A percentile compares a stretch with the other conserved stretches of the same genome.
phyloP scores from a whole-genome alignment of 2,888 invertebrate genomes.

The Meandrusa payeni region DNA sequence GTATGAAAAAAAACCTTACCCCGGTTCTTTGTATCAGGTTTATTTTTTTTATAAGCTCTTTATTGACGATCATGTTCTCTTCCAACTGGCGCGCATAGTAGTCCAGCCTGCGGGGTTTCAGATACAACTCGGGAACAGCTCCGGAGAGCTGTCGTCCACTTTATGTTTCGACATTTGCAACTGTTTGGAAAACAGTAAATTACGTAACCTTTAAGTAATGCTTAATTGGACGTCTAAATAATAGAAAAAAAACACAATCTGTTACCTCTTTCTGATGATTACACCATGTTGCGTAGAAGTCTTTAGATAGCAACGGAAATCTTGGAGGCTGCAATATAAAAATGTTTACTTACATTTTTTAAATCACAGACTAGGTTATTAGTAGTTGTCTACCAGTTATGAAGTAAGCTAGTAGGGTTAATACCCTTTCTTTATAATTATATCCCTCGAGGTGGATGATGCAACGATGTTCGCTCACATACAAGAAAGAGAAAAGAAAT shows the following conservation, averaged over 20 bases:
- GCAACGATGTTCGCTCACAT: too few species aligned
- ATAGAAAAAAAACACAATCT: not conserved
- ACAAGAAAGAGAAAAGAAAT: too few species aligned
- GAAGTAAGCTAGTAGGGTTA: too few species aligned
- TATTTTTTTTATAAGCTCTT: constrained; percentile 79
- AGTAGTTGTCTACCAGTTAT: too few species aligned
- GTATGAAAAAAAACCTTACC: constrained; percentile 50
- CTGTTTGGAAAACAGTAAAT: constrained; percentile 35
- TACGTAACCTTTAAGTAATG: too few species aligned
- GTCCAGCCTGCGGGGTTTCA: constrained; percentile 76
- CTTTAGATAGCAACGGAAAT: constrained; percentile 54
- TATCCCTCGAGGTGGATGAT: too few species aligned
- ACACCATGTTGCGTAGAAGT: constrained; percentile 63
- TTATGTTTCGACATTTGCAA: constrained; percentile 55
- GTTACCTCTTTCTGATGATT: constrained; percentile 71
- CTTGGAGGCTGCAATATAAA: constrained; percentile 53
- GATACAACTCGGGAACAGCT: constrained; percentile 72
- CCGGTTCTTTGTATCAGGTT: constrained; percentile 81
- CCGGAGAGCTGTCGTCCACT: constrained; percentile 78
- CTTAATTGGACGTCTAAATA: not conserved
- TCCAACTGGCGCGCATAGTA: constrained; percentile 64
- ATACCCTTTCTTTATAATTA: too few species aligned
- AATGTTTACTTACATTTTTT: too few species aligned
- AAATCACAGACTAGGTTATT: too few species aligned
- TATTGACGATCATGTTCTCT: constrained; percentile 76